Conservation (phyloP, 2,113 vertebrate genomes). For the Geococcyx californianus region DNA sequence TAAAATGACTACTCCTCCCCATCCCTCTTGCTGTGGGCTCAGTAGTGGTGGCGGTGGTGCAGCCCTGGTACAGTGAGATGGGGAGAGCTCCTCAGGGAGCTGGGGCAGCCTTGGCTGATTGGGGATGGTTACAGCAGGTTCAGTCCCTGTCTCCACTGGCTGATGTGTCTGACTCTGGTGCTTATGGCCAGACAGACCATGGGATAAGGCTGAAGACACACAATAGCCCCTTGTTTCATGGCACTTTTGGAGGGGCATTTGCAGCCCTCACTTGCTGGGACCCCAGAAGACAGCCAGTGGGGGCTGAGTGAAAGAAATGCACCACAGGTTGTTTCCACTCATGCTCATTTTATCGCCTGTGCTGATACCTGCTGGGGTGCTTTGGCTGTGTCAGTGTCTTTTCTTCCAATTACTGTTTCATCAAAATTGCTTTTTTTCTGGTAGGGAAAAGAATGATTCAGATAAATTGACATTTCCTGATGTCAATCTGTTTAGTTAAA, state of each 20-base stretch:
- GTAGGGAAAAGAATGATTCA: neutral
- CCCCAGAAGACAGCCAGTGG: neutral
- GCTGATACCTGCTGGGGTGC: neutral
- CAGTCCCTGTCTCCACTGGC: accelerated
- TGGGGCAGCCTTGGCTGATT: accelerated
- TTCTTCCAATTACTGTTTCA: neutral
- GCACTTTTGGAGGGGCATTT: accelerated
- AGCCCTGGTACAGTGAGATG: accelerated
- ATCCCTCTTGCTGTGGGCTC: accelerated
- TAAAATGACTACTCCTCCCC: accelerated
- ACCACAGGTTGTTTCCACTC: neutral
- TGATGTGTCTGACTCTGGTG: neutral
- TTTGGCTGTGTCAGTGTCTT: neutral
- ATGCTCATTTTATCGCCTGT: neutral
- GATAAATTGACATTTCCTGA: neutral
- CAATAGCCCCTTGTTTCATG: neutral
- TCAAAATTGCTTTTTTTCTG: neutral
- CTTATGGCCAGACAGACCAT: accelerated
- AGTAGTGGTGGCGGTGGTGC: accelerated
- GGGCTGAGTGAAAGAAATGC: accelerated
- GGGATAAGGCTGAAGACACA: accelerated
- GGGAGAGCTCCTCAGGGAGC: accelerated
- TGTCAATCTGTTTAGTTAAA: neutral
- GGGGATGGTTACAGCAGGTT: accelerated
- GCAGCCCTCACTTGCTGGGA: accelerated